Base-by-base conservation (phyloP, 2,113 vertebrate genomes). In the Notothenia coriiceps region DNA sequence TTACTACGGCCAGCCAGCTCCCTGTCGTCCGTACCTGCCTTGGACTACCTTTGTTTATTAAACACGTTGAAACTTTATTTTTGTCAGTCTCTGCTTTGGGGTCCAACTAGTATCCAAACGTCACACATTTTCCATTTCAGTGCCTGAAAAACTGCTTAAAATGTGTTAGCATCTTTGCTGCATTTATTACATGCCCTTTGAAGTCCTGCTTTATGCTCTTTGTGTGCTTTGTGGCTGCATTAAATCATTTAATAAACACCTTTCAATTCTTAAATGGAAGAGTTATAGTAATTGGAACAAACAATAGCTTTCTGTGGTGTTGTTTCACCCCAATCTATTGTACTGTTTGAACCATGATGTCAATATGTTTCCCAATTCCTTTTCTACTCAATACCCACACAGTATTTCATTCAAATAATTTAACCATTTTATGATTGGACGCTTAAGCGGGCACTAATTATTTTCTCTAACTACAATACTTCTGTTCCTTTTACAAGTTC, bases 391-490 rank as follows among this genome's bases (percentile, higher is more conserved):
- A 17, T 55, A 7, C 35, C 66, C 67, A 6, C 9, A 47, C 46
- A 66, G 9, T 57, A 62, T 29, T 29, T 78, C 25, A 71, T 69
- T 78, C 72, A 73, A 77, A 66, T 1, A 70, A 70, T 76, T 51
- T 14, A 11, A 50, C 17, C 59, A 43, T 18, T 78, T 2, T 59
- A 72, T 71, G 29, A 68, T 44, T 67, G 40, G 81, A 60, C 13
- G 54, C 25, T 70, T 62, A 57, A 69, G 52, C 8, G 20, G 51
- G 11, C 29, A 51, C 50, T 78, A 70, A 85, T 87, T 85, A 70
- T 80, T 68, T 77, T 77, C 18, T 63, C 22, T 62, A 57, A 67
- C 69, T 73, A 50, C 55, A 49, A 50, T 64, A 29, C 1, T 3
- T 43, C 51, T 44, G 29, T 22, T 72, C 68, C 69, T 77, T 61